Evolutionary conservation across 1,140 invertebrate genomes (phyloP), one percentile per base, ranked within the genome.

Genomic region (Drosophila melanogaster): DNA sequence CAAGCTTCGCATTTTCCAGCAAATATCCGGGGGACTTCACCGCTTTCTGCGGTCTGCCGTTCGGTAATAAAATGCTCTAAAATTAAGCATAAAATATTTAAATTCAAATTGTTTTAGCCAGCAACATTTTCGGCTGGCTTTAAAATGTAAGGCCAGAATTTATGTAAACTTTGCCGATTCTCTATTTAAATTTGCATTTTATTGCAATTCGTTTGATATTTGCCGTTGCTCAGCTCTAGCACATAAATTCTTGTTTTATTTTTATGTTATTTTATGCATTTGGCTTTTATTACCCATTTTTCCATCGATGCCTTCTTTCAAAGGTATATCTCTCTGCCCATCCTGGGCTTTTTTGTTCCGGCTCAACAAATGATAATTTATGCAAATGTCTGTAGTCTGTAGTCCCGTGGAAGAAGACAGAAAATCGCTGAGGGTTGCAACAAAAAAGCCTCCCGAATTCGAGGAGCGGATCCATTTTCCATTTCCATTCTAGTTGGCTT

Each of bases 231-330:
- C 51, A 53, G n/a, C 43, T 56, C 15, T n/a, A 64, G 58, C 72
- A 74, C 81, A 86, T 86, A 86, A 86, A 86, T 87, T 86, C 83
- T 72, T 77, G 66, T 86, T 87, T 87, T 79, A 86, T 87, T 77
- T 77, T 83, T 87, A 81, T 83, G 85, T 87, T 87, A 81, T 87
- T 86, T 86, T 87, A 87, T 87, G 84, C 83, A 87, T 87, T 87
- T 83, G 71, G 49, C 76, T 87, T 81, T 87, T 87, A 87, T 87
- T 87, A 66, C 84, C 83, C 84, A 61, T 62, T 70, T 79, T 19
- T 17, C 3, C n/a, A 33, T 30, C 44, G 30, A 60, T 19, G 41
- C 46, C 22, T 8, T 43, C 58, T 33, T 17, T 37, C 24, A 24
- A 71, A 57, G 67, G 65, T 70, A 69, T 70, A 46, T 61, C 17